Evolutionary conservation across 2,888 invertebrate species (phyloP).

Genomic region (Melikaiella ostensackeni): DNA sequence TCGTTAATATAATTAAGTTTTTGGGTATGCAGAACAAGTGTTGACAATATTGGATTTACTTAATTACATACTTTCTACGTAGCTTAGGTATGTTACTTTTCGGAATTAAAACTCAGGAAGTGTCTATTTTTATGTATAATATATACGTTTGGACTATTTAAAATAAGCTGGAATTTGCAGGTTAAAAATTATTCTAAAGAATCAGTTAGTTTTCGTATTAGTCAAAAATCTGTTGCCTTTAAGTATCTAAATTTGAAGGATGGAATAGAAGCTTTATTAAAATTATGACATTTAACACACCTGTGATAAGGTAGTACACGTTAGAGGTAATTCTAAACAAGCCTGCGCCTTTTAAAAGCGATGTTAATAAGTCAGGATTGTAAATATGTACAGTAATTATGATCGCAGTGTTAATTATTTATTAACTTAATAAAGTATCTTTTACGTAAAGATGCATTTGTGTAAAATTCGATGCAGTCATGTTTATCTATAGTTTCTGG

Average conservation of each 20-base stretch:
- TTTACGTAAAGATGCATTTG: not conserved
- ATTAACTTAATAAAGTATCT: constrained; percentile 28
- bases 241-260: not conserved
- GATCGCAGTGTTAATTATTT: not conserved
- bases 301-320: not conserved
- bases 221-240: not conserved
- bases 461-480: not conserved
- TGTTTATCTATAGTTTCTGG: constrained; percentile 39
- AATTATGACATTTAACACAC: not conserved
- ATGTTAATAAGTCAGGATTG: not conserved
- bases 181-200: not conserved
- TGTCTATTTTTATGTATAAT: not conserved
- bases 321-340: not conserved
- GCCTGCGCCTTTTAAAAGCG: not conserved
- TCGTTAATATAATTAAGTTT: constrained; percentile 37
- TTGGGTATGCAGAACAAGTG: not conserved
- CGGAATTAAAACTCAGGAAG: not conserved
- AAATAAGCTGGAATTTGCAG: not conserved
- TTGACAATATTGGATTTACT: not conserved
- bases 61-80: not conserved
- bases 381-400: constrained; percentile 11
- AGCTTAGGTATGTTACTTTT: not conserved
- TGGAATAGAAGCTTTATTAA: not conserved
- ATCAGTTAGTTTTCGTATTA: not conserved
- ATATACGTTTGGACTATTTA: not conserved